Evolutionary conservation across 2,888 invertebrate genomes (phyloP).

Genomic region (Drosophila bunnanda): DNA sequence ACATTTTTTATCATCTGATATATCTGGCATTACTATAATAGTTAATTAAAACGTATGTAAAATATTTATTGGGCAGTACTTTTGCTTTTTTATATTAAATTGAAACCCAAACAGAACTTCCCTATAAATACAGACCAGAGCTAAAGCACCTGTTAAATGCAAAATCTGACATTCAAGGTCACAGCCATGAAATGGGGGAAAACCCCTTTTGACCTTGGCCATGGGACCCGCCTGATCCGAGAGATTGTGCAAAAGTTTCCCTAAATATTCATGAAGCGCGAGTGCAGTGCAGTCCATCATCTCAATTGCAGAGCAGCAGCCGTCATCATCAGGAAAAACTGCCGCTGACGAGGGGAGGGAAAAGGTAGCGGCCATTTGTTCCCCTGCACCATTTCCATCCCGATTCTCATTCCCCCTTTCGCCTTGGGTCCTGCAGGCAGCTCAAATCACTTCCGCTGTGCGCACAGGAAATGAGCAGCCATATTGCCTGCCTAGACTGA

Average conservation of each 20-base stretch:
- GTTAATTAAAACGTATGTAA: background rate
- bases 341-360: conserved; percentile 1
- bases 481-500: conserved; percentile 59
- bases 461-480: conserved; percentile 64
- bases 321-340: conserved; percentile 19
- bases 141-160: background rate
- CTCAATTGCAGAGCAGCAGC: conserved; percentile 36
- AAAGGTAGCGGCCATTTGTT: conserved; percentile 4
- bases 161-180: conserved; percentile 33
- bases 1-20: background rate
- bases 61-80: background rate
- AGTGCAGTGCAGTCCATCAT: conserved; percentile 32
- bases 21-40: background rate
- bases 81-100: background rate
- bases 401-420: background rate
- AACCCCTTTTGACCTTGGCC: conserved; percentile 16
- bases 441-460: conserved; percentile 60
- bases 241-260: conserved; percentile 32
- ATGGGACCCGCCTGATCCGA: conserved; percentile 13
- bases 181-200: conserved; percentile 2
- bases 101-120: background rate
- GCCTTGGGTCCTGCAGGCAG: conserved; percentile 26
- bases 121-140: background rate
- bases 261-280: conserved; percentile 40
- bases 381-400: background rate